Evolutionary conservation across 2,797 vertebrate genomes (phyloP).

Genomic region (Gobionotothen gibberifrons): DNA sequence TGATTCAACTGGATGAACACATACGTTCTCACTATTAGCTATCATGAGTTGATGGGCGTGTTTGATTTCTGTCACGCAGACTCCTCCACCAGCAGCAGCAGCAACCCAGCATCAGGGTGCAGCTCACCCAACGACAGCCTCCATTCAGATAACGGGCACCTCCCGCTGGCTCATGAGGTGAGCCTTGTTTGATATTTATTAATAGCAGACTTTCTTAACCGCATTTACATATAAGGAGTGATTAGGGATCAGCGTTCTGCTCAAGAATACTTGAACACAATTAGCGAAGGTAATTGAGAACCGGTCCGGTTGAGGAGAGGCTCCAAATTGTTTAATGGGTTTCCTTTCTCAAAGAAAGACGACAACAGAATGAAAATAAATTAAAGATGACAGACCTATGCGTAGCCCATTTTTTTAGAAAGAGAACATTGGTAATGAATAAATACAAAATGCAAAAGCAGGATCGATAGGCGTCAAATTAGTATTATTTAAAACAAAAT

Average conservation of each 20-base stretch:
- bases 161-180: conserved; percentile 86
- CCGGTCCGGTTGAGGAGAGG: too few species aligned
- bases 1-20: neutral
- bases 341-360: too few species aligned
- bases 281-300: too few species aligned
- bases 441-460: too few species aligned
- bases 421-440: too few species aligned
- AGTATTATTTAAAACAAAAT: too few species aligned
- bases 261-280: neutral
- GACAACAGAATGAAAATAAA: too few species aligned
- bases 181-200: neutral
- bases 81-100: conserved; percentile 90
- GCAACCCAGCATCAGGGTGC: conserved; percentile 87
- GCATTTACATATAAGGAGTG: neutral
- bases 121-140: conserved; percentile 90
- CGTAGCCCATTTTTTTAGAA: too few species aligned
- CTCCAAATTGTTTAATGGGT: too few species aligned
- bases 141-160: conserved; percentile 81
- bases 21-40: neutral
- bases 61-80: conserved; percentile 73
- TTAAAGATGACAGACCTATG: too few species aligned
- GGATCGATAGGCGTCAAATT: too few species aligned
- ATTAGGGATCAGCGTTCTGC: neutral
- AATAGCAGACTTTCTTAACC: neutral
- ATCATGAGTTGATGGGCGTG: conserved; percentile 5